Percentiles rank a stretch among this genome's conserved stretches.
These are phyloP conservation scores for Lontra canadensis DNA, from an alignment of 2,113 vertebrate species.

Conservation along the genomic window DNA sequence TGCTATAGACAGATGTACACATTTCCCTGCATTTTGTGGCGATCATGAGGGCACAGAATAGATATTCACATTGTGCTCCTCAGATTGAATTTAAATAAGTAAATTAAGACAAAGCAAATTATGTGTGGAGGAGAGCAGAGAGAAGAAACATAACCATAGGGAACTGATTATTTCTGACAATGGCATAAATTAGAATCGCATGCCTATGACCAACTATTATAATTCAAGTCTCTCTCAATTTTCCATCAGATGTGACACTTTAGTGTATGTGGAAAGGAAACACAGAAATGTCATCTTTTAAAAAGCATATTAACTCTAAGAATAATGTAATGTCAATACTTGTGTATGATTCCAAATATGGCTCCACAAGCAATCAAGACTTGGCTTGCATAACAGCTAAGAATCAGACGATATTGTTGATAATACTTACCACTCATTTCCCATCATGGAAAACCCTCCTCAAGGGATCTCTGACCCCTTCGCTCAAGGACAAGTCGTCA, in stretches of 20 bases:
- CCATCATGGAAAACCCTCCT: background rate
- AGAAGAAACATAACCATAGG: background rate
- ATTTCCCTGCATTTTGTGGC: background rate
- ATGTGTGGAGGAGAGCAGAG: rapidly evolving
- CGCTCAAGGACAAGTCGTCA: background rate
- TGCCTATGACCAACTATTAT: background rate
- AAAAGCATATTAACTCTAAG: background rate
- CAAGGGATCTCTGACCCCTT: background rate
- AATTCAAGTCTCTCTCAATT: background rate
- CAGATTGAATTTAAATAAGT: background rate
- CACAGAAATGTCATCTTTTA: background rate
- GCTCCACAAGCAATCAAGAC: background rate
- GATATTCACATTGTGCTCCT: background rate
- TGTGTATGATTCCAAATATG: background rate
- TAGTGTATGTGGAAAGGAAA: background rate
- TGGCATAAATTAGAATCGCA: background rate
- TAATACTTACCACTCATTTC: background rate
- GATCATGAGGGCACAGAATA: background rate
- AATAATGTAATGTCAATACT: background rate
- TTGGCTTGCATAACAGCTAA: too few relatives aligned
- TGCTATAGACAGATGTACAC: background rate
- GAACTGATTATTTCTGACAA: background rate
- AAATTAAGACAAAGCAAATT: background rate
- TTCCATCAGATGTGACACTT: background rate
- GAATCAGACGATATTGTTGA: background rate